Evolutionary conservation across 2,797 vertebrate species (phyloP), one percentile per base, ranked within the genome.

Genomic region (Anisognathus igniventris): DNA sequence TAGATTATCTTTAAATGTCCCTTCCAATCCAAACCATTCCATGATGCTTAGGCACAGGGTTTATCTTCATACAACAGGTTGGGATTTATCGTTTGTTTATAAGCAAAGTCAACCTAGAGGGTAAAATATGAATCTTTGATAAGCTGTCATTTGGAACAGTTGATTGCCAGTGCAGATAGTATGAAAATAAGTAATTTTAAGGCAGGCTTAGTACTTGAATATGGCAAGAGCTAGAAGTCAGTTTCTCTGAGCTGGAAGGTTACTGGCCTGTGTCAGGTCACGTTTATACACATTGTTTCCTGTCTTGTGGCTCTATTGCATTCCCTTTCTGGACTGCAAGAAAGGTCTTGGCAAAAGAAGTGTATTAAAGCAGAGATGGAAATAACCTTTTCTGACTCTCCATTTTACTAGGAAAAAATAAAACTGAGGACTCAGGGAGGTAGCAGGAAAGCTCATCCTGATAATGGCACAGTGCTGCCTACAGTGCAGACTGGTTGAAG

Each of bases 181-280:
- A 85, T 8, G 37, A 81, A 90, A 91, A 61, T 64, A 64, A 88
- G 22, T 71, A 78, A 84, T 86, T 94, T 64, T 81, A 73, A 87
- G 74, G 65, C 67, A 88, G 73, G 23, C n/a, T 88, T 92, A 66
- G 54, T 92, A 72, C 56, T 66, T 67, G 67, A 83, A 83, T 73
- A 37, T 47, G 50, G 79, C 48, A 93, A 82, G 67, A 96, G 25
- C 40, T 86, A 64, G 94, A 93, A 96, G 92, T 96, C 47, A 94
- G 88, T 95, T 94, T 82, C 22, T 56, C 67, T 57, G 57, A 95
- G 79, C 85, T 21, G 15, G 37, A 16, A 54, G 73, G 56, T 85
- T 93, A 31, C 71, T 91, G 83, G 93, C 85, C 90, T 92, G 88
- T 61, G 31, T 88, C 74, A 64, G 92, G 81, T 83, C 62, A 81